Base-by-base conservation (phyloP, 2,888 invertebrate species). In the Synergus japonicus region DNA sequence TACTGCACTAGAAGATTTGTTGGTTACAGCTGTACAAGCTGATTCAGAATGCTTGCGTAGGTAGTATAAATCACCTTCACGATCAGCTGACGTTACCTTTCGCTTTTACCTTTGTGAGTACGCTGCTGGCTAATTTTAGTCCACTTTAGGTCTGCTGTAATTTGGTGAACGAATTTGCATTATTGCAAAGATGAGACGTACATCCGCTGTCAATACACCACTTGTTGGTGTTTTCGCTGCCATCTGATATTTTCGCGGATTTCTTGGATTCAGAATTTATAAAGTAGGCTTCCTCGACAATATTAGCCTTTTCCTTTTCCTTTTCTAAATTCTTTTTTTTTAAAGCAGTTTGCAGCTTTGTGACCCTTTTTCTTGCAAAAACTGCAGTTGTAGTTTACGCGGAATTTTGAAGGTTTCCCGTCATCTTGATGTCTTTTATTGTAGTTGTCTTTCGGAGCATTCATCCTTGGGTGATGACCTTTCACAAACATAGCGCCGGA, bases 181-280 rank as follows among this genome's bases (percentile, higher is more conserved):
- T 58, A 2, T 77, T 79, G 29, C 85, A 84, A 13, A 85, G 7
- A 9, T 84, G 84, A 0, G 82, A 82, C 0, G 73, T 80, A 76
- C 82, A 81, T 1, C 82, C 82, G 44, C 83, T 83, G 49, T 81
- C 81, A 10, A 83, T 8, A 63, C 79, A 76, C 69, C 77, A 83
- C 22, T 43, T 49, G n/a, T 29, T 37, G 8, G 29, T 54, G 29
- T 77, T 77, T 18, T 67, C 54, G 15, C 18, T 46, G 8, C 10
- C 44, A 29, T 77, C 65, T 29, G 15, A 7, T 37, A 15, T 22
- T 41, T 22, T 67, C 13, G 69, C 73, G 8, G 63, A 69, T n/a
- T 22, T 76, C 0, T 65, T 18, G 7, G 49, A 29, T 18, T 58
- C 54, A 5, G 43, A 60, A 15, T n/a, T 64, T 9, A 44, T 49